Percentiles rank a stretch among this genome's conserved stretches.
Conservation (phyloP, 53 echinoderm and acorn worm species). For the Henricia sp. region DNA sequence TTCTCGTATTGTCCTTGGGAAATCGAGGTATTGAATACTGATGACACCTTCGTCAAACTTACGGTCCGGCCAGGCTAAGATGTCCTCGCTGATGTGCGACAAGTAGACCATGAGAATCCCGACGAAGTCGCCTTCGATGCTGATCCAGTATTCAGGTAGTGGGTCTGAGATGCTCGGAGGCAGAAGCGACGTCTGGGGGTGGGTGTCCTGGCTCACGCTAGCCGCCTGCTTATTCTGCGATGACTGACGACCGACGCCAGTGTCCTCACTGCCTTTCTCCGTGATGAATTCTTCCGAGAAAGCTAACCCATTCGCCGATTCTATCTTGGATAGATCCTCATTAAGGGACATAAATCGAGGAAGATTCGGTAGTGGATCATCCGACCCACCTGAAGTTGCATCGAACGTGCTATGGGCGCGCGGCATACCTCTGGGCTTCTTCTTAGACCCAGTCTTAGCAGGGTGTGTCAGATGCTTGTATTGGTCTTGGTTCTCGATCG, state of each 20-base stretch:
- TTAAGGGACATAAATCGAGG: constrained; percentile 22
- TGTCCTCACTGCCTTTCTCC: constrained; percentile 8
- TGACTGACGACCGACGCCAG: not conserved
- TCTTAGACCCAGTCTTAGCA: not conserved
- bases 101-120: constrained; percentile 71
- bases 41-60: constrained; percentile 86
- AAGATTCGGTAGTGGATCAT: not conserved
- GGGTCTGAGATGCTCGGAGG: constrained; percentile 72
- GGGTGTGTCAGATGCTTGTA: constrained; percentile 36
- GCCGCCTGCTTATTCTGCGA: not conserved
- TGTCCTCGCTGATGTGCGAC: constrained; percentile 79
- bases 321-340: constrained; percentile 12
- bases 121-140: constrained; percentile 80
- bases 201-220: not conserved
- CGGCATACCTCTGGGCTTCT: constrained; percentile 6
- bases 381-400: constrained; percentile 12
- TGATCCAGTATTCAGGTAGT: constrained; percentile 79
- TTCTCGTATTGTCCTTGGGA: constrained; percentile 30
- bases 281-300: constrained; percentile 48
- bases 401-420: constrained; percentile 62
- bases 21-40: constrained; percentile 74
- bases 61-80: constrained; percentile 71
- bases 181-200: constrained; percentile 29
- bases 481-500: constrained; percentile 45
- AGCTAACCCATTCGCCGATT: not conserved